These are phyloP conservation scores for cat (Felis catus) DNA, from an alignment of 2,113 vertebrate genomes.

Conservation along the genomic window F.catus_Fca126_mat1.0 CM031413.1:113082001-113082500, in stretches of 20 bases:
- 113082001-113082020: not conserved
- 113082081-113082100: not conserved
- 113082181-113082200: not conserved
- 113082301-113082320: constrained; percentile 27
- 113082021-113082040: not conserved
- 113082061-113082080: not conserved
- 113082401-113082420: constrained; percentile 49
- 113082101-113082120: not conserved
- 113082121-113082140: not conserved
- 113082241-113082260: constrained; percentile 59
- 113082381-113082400: constrained; percentile 34
- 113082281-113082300: not conserved
- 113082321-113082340: not conserved
- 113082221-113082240: constrained; percentile 65
- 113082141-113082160: not conserved
- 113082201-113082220: not conserved
- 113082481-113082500: constrained; percentile 53
- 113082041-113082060: not conserved
- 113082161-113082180: not conserved
- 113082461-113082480: not conserved
- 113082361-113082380: not conserved
- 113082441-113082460: not conserved
- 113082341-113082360: constrained; percentile 24
- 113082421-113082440: constrained; percentile 60
- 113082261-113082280: constrained; percentile 47